These are phyloP conservation scores for Thunnus thynnus DNA, from an alignment of 2,113 vertebrate species.

Conservation along the genomic window DNA sequence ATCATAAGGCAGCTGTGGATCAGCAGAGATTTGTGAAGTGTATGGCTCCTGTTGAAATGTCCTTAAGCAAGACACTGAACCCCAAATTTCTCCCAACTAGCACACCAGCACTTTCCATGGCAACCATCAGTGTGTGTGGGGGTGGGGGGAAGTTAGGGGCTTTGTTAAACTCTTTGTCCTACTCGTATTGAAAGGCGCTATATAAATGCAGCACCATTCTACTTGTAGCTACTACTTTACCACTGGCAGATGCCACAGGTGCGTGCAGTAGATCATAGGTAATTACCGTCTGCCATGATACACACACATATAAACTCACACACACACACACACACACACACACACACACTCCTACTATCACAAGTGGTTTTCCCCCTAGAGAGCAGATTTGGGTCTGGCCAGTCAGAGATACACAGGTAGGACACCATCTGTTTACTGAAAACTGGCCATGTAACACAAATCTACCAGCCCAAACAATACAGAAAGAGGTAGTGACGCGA, in stretches of 20 bases:
- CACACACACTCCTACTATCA: background rate
- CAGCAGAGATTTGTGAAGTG: background rate
- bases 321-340: no score
- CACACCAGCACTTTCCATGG: background rate
- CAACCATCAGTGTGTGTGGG: background rate
- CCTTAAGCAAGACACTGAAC: background rate
- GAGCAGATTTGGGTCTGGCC: background rate
- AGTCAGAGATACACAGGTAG: slow-evolving; percentile 1
- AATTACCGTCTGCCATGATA: slow-evolving; percentile 1
- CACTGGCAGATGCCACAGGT: background rate
- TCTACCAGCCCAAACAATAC: background rate
- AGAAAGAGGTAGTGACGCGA: background rate
- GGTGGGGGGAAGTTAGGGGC: background rate
- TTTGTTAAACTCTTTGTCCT: background rate
- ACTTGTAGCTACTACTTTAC: background rate
- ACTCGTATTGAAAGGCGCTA: background rate
- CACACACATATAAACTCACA: no score
- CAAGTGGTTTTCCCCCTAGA: background rate
- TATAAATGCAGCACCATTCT: background rate
- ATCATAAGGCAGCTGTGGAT: background rate
- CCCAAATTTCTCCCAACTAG: background rate
- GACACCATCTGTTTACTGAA: slow-evolving; percentile 33
- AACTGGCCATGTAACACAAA: slow-evolving; percentile 8
- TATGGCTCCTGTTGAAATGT: background rate
- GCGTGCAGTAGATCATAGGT: background rate